Evolutionary conservation across 1,140 invertebrate species (phyloP), one percentile per base, ranked within the genome.

Genomic region (Macrocentrus cingulum): DNA sequence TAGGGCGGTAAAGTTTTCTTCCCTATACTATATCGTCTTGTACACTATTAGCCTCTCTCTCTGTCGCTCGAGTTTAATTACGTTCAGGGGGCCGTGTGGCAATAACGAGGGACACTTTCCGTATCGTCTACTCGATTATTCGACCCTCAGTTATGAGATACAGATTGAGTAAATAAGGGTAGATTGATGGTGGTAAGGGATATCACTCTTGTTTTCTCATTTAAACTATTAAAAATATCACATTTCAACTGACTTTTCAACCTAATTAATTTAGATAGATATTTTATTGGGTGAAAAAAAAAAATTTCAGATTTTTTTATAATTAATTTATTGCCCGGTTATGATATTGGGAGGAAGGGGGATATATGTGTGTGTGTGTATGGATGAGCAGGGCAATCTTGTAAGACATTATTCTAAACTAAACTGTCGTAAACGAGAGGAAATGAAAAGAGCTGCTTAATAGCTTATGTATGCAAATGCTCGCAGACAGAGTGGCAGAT

Each of bases 391-490:
- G 68, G n/a, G n/a, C 72, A 78, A 79, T 79, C 75, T 75, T 76
- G 76, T 74, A 74, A 71, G 76, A 74, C 74, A 71, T 77, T 80
- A 77, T 78, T 77, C 78, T 63, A 8, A 70, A 73, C 77, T 80
- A 79, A 79, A 79, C 76, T 79, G 75, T 80, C 77, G 78, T 80
- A 80, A 80, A 79, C 76, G 76, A 67, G 76, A 78, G 78, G 78
- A 80, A 80, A 80, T 80, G 77, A 79, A 80, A 80, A 80, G 78
- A 79, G 77, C 77, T 79, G 69, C 74, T 80, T 79, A 80, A 80
- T 80, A 79, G 78, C 72, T 80, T 80, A 77, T 77, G 69, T 77
- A 80, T 80, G 78, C 76, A 80, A 80, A 80, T 80, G 51, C 57
- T 9, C 39, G 45, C 53, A 25, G n/a, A n/a, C n/a, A 52, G 53